Base-by-base conservation (phyloP, 1,140 invertebrate species). In the Drosophila athabasca region DNA sequence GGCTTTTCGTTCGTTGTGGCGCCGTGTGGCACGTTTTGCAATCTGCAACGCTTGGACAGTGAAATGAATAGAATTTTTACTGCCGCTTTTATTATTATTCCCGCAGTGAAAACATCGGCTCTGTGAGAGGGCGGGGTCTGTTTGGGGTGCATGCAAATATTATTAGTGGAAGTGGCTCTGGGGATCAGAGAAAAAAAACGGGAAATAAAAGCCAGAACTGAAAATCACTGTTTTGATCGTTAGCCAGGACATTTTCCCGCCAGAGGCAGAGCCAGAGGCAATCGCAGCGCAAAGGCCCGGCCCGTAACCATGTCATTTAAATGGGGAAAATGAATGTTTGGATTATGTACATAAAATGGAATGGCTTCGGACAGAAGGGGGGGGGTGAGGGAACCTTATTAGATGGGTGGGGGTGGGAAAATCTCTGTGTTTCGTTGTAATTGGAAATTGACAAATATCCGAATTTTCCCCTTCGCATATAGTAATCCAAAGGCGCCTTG, bases 401-500 rank as follows among this genome's bases (percentile, higher is more conserved):
- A 39, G 35, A 4, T 11, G 2, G 35, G 2, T 35, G 31, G 2
- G 31, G 1, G 2, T 35, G 31, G 2, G 31, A 0, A 9, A 9
- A 11, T 0, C 9, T 13, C 11, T 39, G 11, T 39, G 0, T 26
- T 7, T 8, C 1, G 35, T 11, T 39, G 13, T 39, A 39, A 39
- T 39, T 39, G 35, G 35, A 13, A 39, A 39, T 39, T 39, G 35
- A 39, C 8, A 39, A 13, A 39, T 11, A 39, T 39, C 35, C 11
- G 35, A 39, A 39, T 39, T 39, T 39, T 39, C 11, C 8, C 29
- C 1, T 7, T 3, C 2, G 7, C 31, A 11, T 19, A 19, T 88
- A 96, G 96, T 43, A 95, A 96, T 90, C 96, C 96, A 0, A 96
- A 97, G 75, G 93, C 94, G 19, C 95, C 93, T 49, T 94, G 92